A percentile compares a stretch with the other conserved stretches of the same genome.
phyloP scores from a whole-genome alignment of 2,888 invertebrate species.

The Nephrotoma appendiculata region DNA sequence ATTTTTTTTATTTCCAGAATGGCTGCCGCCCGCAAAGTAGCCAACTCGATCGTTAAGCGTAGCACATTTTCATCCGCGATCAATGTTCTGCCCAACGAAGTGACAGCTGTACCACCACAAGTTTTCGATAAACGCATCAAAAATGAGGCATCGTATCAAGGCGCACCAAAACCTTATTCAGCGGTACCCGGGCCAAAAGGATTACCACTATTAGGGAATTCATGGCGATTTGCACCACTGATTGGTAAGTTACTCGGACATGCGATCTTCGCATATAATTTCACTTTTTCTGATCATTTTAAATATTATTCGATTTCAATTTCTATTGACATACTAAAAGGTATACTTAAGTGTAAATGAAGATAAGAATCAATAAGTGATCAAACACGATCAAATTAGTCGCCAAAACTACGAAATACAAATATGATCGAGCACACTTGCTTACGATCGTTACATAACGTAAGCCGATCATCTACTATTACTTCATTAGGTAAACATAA shows the following conservation, averaged over 20 bases:
- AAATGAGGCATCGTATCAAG: background rate
- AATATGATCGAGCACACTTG: background rate
- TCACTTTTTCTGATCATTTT: background rate
- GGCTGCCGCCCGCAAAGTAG: background rate
- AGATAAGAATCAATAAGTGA: background rate
- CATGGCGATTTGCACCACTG: slow-evolving; percentile 62
- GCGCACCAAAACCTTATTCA: slow-evolving; percentile 36
- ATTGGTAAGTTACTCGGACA: slow-evolving; percentile 37
- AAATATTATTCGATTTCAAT: background rate
- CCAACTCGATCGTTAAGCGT: slow-evolving; percentile 17
- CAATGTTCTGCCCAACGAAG: slow-evolving; percentile 16
- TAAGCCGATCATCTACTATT: background rate
- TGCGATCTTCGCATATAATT: background rate
- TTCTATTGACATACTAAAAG: background rate
- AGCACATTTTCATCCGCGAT: slow-evolving; percentile 24
- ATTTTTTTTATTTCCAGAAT: background rate
- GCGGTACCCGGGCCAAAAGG: slow-evolving; percentile 62
- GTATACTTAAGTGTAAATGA: background rate
- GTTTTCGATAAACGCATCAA: background rate
- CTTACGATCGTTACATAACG: background rate
- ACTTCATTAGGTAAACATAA: background rate
- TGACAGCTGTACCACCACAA: slow-evolving; percentile 9
- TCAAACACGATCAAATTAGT: background rate
- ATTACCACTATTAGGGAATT: slow-evolving; percentile 59
- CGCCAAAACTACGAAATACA: background rate